A percentile compares a stretch with the other conserved stretches of the same genome.
Evolutionary conservation across 2,113 vertebrate species (phyloP).

Genomic region (cattle (Bos taurus)): ARS-UCD2.0 NC_037335.1:12473501-12474000

Average conservation of each 20-base stretch:
- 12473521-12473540: background rate
- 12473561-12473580: background rate
- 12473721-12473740: background rate
- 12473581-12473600: background rate
- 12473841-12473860: background rate
- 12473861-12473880: background rate
- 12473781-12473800: background rate
- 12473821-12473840: background rate
- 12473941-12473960: background rate
- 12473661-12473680: background rate
- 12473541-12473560: background rate
- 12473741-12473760: background rate
- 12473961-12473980: background rate
- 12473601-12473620: background rate
- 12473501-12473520: background rate
- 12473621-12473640: background rate
- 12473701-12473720: background rate
- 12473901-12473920: background rate
- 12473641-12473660: background rate
- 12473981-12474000: background rate
- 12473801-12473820: background rate
- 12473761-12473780: background rate
- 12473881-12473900: background rate
- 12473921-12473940: background rate
- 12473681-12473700: background rate